phyloP scores from a whole-genome alignment of 2,797 vertebrate species.

The Apodemus agrarius region DNA sequence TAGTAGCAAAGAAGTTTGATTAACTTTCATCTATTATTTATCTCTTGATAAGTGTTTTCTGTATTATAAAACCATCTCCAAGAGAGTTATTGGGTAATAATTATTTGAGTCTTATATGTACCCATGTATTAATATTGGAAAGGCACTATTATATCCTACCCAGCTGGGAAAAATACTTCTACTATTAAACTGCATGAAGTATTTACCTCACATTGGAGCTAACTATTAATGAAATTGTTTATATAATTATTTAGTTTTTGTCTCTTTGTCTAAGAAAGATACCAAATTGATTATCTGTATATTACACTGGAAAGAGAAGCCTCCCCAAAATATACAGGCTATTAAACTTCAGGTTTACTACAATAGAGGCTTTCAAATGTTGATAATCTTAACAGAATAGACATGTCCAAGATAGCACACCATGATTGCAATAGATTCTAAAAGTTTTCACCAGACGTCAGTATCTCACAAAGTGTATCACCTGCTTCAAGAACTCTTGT shows the following conservation, averaged over 20 bases:
- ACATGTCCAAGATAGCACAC: slow-evolving; percentile 23
- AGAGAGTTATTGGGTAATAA: slow-evolving; percentile 71
- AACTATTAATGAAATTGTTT: slow-evolving; percentile 75
- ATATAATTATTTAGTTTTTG: slow-evolving; percentile 72
- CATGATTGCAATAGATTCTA: slow-evolving; percentile 37
- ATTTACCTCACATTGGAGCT: slow-evolving; percentile 61
- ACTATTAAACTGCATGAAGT: slow-evolving; percentile 69
- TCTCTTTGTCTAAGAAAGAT: slow-evolving; percentile 69
- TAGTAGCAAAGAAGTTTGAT: slow-evolving; percentile 60
- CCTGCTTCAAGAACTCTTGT: neutral
- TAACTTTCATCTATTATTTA: slow-evolving; percentile 72
- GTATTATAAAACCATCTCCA: slow-evolving; percentile 64
- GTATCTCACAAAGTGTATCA: neutral
- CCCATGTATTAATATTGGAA: slow-evolving; percentile 56
- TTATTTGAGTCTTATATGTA: slow-evolving; percentile 67
- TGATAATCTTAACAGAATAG: slow-evolving; percentile 67
- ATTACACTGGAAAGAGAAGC: slow-evolving; percentile 37
- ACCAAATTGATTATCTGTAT: slow-evolving; percentile 70
- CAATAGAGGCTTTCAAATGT: slow-evolving; percentile 62
- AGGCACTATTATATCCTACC: slow-evolving; percentile 64
- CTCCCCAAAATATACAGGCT: slow-evolving; percentile 70
- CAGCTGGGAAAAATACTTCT: slow-evolving; percentile 31
- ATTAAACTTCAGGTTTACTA: slow-evolving; percentile 65
- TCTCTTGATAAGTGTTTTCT: slow-evolving; percentile 56
- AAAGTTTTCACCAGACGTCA: neutral